Base-by-base conservation (phyloP, 1,140 invertebrate genomes). In the Mercenaria mercenaria region DNA sequence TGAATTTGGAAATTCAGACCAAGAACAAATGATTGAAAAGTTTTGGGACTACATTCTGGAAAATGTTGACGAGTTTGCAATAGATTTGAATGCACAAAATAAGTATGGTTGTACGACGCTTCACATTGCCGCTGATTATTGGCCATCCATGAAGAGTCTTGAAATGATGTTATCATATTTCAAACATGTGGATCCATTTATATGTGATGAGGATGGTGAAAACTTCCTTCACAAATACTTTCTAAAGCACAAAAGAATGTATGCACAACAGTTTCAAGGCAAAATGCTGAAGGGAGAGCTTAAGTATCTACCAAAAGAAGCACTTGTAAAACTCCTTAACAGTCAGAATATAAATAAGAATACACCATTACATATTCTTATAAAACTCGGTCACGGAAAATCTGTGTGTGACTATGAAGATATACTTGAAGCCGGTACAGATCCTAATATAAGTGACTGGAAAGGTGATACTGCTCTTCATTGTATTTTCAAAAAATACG, bases 121-220 rank as follows among this genome's bases (percentile, higher is more conserved):
- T 23, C 72, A 76, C 26, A 76, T 76, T 23, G 72, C 72, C 1
- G 72, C 72, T 76, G 72, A 76, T 50, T 76, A 76, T 37, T 76
- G 72, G 72, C 72, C 37, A n/a, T 76, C 72, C 39, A 76, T 76
- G 72, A 76, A 76, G 23, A 76, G 39, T 43, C 72, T 76, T 39
- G 72, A 76, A 41, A 37, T 43, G 23, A 43, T 76, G 34, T 23
- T 76, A 8, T 76, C 72, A 4, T 18, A 41, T 76, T 76, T 76
- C 26, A 18, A 76, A 76, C 37, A 76, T 29, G 13, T 76, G 8
- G 26, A 76, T 76, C 72, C 72, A 41, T 29, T 43, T n/a, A 76
- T 76, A 10, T 76, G 72, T 43, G 72, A 76, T 50, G 64, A 43
- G 41, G n/a, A 23, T 43, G 72, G 72, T 23, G 72, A 76, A 41